A percentile compares a stretch with the other conserved stretches of the same genome.
phyloP scores from a whole-genome alignment of 2,888 invertebrate genomes.

The Campoplex capitator region DNA sequence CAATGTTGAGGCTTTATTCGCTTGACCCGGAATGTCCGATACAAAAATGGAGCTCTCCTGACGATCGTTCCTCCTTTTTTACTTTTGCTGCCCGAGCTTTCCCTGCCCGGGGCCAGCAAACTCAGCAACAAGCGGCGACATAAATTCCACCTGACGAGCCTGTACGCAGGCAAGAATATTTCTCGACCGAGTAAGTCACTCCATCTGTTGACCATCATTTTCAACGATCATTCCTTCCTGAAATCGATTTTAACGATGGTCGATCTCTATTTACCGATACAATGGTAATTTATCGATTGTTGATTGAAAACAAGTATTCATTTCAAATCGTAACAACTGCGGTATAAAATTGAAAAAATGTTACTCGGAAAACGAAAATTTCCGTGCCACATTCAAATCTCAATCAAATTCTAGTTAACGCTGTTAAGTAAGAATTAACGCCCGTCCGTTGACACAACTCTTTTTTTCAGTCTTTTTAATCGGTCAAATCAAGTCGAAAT shows the following conservation, averaged over 20 bases:
- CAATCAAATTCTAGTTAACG: too few species aligned
- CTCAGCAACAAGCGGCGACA: constrained; percentile 6
- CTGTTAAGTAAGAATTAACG: too few species aligned
- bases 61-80: neutral
- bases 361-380: neutral
- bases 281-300: constrained; percentile 34
- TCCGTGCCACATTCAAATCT: neutral
- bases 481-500: too few species aligned
- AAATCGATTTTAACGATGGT: constrained; percentile 51
- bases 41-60: neutral
- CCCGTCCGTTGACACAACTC: too few species aligned
- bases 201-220: constrained; percentile 57
- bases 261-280: constrained; percentile 22
- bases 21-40: neutral
- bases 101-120: constrained; percentile 78
- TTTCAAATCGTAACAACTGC: neutral
- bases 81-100: constrained; percentile 73
- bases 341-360: neutral
- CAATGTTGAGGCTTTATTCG: neutral
- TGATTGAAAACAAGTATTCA: neutral
- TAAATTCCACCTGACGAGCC: constrained; percentile 24
- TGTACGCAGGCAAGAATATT: constrained; percentile 19
- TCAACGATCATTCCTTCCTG: neutral
- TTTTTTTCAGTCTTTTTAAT: too few species aligned
- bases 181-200: neutral